Conservation (phyloP, 2,888 invertebrate genomes). For the Atrina japonica region DNA sequence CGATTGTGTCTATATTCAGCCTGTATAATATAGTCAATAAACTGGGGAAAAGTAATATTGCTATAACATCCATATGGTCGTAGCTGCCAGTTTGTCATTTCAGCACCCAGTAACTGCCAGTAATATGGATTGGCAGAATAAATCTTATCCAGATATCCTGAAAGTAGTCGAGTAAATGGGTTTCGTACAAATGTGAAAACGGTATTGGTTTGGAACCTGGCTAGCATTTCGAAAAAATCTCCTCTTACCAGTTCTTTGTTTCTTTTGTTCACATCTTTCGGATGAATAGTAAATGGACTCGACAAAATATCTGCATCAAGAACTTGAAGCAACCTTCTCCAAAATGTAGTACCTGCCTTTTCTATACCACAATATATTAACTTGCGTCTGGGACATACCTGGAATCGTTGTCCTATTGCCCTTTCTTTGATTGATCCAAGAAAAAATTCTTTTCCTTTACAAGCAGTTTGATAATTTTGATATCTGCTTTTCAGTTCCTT, state of each 20-base stretch:
- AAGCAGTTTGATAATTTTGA: neutral
- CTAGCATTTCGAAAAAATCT: slow-evolving; percentile 8
- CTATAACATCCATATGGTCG: neutral
- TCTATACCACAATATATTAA: slow-evolving; percentile 29
- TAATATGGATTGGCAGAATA: slow-evolving; percentile 32
- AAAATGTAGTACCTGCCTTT: slow-evolving; percentile 29
- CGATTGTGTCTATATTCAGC: neutral
- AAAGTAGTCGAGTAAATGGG: slow-evolving; percentile 22
- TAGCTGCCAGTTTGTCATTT: neutral
- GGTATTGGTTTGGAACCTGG: neutral
- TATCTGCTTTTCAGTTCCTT: slow-evolving; percentile 5
- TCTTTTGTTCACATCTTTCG: neutral
- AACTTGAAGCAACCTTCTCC: slow-evolving; percentile 26
- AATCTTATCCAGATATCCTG: slow-evolving; percentile 28
- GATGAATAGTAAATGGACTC: slow-evolving; percentile 14
- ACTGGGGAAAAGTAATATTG: slow-evolving; percentile 16
- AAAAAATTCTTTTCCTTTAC: slow-evolving; percentile 5
- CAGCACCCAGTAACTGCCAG: slow-evolving; percentile 8
- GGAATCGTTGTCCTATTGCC: slow-evolving; percentile 2
- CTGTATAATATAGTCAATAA: slow-evolving; percentile 23
- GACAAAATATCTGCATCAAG: neutral
- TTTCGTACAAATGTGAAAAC: slow-evolving; percentile 28
- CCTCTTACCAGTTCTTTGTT: slow-evolving; percentile 4
- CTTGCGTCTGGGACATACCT: slow-evolving; percentile 1
- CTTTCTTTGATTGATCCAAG: slow-evolving; percentile 1